A percentile compares a stretch with the other conserved stretches of the same genome.
phyloP scores from a whole-genome alignment of 2,113 vertebrate genomes.

The Struthio camelus region DNA sequence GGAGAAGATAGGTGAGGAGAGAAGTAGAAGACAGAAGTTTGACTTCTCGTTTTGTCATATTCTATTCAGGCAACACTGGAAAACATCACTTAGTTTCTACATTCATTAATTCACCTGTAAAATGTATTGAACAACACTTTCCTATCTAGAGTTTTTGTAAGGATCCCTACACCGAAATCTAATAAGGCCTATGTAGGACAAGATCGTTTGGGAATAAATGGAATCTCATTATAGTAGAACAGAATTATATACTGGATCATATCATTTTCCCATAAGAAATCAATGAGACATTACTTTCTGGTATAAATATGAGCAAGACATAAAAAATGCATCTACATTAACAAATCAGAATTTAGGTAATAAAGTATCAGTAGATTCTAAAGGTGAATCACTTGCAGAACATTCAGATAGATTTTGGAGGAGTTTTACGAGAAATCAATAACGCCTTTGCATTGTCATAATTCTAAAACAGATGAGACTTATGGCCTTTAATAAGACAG shows the following conservation, averaged over 20 bases:
- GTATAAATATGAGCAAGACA: rapidly evolving
- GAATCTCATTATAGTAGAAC: not conserved
- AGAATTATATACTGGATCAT: rapidly evolving
- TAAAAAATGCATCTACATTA: not conserved
- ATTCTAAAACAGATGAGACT: not conserved
- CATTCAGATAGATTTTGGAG: rapidly evolving
- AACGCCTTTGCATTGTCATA: not conserved
- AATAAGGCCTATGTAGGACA: rapidly evolving
- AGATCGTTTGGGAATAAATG: no score
- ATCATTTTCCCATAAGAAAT: rapidly evolving
- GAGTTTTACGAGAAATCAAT: rapidly evolving
- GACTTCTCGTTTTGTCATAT: not conserved
- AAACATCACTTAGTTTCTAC: rapidly evolving
- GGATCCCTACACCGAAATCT: rapidly evolving
- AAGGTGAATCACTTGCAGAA: not conserved
- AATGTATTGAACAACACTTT: rapidly evolving
- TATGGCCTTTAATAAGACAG: not conserved
- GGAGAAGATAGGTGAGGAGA: not conserved
- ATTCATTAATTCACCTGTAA: not conserved
- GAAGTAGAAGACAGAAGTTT: not conserved
- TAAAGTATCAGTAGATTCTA: rapidly evolving
- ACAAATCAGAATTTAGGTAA: not conserved
- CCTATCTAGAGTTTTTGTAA: rapidly evolving
- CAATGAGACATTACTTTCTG: rapidly evolving
- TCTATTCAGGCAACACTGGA: not conserved